Evolutionary conservation across 1,140 invertebrate species (phyloP).

Genomic region (Drosophila kurseongensis): DNA sequence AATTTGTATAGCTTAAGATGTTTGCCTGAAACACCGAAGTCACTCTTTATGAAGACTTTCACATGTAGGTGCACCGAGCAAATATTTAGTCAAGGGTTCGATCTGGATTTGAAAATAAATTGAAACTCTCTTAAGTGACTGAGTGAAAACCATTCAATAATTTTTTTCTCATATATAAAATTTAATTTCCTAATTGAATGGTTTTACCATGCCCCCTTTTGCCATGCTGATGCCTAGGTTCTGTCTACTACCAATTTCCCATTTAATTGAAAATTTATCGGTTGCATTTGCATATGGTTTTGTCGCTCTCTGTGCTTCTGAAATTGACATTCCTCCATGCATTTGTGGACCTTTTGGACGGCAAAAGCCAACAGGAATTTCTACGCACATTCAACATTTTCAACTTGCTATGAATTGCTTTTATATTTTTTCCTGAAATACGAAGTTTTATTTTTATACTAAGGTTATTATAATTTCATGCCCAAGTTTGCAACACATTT

Average conservation of each 20-base stretch:
- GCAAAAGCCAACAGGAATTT: slow-evolving; percentile 7
- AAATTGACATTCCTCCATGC: slow-evolving; percentile 22
- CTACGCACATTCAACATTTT: slow-evolving; percentile 1
- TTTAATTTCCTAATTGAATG: slow-evolving; percentile 78
- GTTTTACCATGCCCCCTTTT: slow-evolving; percentile 13
- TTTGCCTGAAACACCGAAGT: too few species aligned
- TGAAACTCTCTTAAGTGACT: slow-evolving; percentile 15
- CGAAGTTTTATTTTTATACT: too few species aligned
- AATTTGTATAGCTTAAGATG: too few species aligned
- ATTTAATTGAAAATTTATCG: slow-evolving; percentile 82
- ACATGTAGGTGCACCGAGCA: background rate
- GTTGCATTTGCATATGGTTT: slow-evolving; percentile 74
- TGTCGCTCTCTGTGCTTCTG: background rate
- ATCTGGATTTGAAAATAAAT: slow-evolving; percentile 31
- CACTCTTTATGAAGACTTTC: background rate
- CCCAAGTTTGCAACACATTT: too few species aligned
- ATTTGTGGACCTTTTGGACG: slow-evolving; percentile 32
- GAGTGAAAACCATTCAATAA: slow-evolving; percentile 33
- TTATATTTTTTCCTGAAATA: background rate
- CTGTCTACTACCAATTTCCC: slow-evolving; percentile 36
- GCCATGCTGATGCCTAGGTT: slow-evolving; percentile 18
- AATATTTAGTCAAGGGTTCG: slow-evolving; percentile 45
- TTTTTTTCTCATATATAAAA: slow-evolving; percentile 43
- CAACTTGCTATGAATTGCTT: background rate
- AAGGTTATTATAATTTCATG: too few species aligned